These are phyloP conservation scores for zebrafish (Danio rerio) DNA, from an alignment of 2,113 vertebrate species.

Conservation along the genomic window GRCz12tu NC_133188.1:50083001-50083500, in stretches of 20 bases:
- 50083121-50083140: not conserved
- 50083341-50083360: too few species aligned
- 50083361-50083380: not conserved
- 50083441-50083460: too few species aligned
- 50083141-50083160: not conserved
- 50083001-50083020: not conserved
- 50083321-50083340: too few species aligned
- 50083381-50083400: not conserved
- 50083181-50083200: not conserved
- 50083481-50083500: too few species aligned
- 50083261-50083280: too few species aligned
- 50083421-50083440: too few species aligned
- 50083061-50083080: not conserved
- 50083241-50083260: not conserved
- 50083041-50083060: slow-evolving; percentile 18
- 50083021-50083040: not conserved
- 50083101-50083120: not conserved
- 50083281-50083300: too few species aligned
- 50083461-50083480: too few species aligned
- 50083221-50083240: not conserved
- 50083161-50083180: slow-evolving; percentile 32
- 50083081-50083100: slow-evolving; percentile 11
- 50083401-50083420: not conserved
- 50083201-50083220: slow-evolving; percentile 4
- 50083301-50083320: too few species aligned